Evolutionary conservation across 1,140 invertebrate genomes (phyloP), one percentile per base, ranked within the genome.

Genomic region (Drosophila triauraria): DNA sequence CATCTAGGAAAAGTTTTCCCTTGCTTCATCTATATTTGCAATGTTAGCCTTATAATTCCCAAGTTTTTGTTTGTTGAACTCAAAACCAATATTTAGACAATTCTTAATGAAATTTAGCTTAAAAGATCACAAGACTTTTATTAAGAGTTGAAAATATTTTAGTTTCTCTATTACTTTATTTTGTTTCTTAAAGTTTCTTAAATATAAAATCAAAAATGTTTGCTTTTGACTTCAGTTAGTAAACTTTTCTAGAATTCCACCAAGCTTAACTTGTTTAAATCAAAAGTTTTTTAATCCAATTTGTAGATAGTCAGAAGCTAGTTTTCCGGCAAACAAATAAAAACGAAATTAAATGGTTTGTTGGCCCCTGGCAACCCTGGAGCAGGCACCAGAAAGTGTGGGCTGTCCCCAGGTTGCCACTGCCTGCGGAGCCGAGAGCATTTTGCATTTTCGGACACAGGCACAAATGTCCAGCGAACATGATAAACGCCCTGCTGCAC

Each of bases 401-500:
- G 47, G 8, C 8, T 46, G 62, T 20, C 67, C 62, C 20, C 67
- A 67, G 61, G 67, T 67, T 69, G 67, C 20, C 65, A 65, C 20
- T 13, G 69, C 69, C 69, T 60, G 69, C 54, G 67, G 67, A 50
- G 67, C 38, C 35, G 38, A 50, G 5, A 50, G 5, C 69, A 47
- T 71, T 72, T 59, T 72, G 69, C 69, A 72, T 72, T 74, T 72
- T 72, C 20, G 53, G 69, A 71, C 51, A 67, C 44, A 58, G 51
- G 35, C 43, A 47, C 69, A 71, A 58, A 65, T 71, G 60, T 75
- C 58, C 79, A 78, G 60, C 43, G 50, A 69, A 84, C 50, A 82
- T 82, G 82, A 86, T 78, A 71, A 76, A 84, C 68, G 74, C 64
- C 74, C 50, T 46, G 44, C 54, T 70, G 82, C 82, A 85, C 50